phyloP scores from a whole-genome alignment of 35 echinoderm and acorn worm genomes.

The Diadema setosum region DNA sequence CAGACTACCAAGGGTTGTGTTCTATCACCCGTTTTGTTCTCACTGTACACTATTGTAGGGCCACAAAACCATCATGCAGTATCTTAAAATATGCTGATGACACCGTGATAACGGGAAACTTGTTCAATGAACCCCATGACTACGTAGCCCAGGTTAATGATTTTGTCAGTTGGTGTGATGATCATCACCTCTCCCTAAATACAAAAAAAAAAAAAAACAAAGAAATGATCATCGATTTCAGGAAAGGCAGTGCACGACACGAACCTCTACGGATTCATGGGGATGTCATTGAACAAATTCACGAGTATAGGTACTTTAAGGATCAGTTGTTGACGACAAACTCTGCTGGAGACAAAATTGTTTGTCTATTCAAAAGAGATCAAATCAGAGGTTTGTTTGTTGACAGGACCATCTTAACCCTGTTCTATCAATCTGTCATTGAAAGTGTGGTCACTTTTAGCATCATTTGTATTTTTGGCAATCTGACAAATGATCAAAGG shows the following conservation, averaged over 20 bases:
- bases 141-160: neutral
- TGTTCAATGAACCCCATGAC: neutral
- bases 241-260: neutral
- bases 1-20: neutral
- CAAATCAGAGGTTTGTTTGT: neutral
- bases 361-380: too few species aligned
- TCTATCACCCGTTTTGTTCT: neutral
- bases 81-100: neutral
- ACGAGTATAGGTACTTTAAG: slow-evolving; percentile 16
- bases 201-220: neutral
- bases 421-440: too few species aligned
- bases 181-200: neutral
- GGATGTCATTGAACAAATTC: neutral
- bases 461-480: too few species aligned
- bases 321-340: slow-evolving; percentile 14
- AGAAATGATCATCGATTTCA: slow-evolving; percentile 19
- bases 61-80: neutral
- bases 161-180: slow-evolving; percentile 33
- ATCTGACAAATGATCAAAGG: too few species aligned
- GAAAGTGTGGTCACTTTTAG: too few species aligned
- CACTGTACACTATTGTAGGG: neutral
- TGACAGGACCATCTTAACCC: too few species aligned
- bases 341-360: too few species aligned
- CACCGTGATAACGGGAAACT: neutral
- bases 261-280: slow-evolving; percentile 15